Percentiles rank a stretch among this genome's conserved stretches.
These are phyloP conservation scores for Craniophora ligustri DNA, from an alignment of 2,888 invertebrate genomes.

Conservation along the genomic window DNA sequence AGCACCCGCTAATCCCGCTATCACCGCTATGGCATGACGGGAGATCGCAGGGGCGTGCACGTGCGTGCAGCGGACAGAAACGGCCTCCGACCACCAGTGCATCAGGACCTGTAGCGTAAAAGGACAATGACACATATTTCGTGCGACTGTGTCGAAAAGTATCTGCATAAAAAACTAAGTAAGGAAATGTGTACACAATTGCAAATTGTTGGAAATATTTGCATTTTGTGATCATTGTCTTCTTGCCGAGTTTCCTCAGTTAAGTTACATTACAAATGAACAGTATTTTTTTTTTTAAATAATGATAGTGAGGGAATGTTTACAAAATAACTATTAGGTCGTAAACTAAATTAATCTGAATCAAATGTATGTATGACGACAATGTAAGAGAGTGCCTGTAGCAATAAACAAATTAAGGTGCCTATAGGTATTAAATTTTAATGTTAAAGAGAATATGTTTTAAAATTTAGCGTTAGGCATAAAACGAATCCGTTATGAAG, in stretches of 20 bases:
- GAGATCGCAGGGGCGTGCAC: constrained; percentile 58
- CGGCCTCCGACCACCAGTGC: constrained; percentile 31
- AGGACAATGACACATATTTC: constrained; percentile 47
- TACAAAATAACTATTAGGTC: no score
- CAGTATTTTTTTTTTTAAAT: no score
- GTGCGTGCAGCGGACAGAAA: constrained; percentile 49
- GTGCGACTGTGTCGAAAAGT: constrained; percentile 19
- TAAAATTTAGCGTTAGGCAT: constrained; percentile 37
- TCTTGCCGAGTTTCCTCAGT: no score
- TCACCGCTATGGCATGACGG: constrained; percentile 65
- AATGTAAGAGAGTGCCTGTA: no score
- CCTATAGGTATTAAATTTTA: constrained; percentile 13
- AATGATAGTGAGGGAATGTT: no score
- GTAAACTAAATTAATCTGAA: no score
- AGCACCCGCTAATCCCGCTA: constrained; percentile 76
- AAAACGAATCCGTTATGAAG: constrained; percentile 75
- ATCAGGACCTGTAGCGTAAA: constrained; percentile 37
- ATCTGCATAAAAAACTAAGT: neutral
- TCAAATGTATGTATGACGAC: no score
- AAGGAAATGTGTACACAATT: neutral
- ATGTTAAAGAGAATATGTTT: constrained; percentile 22
- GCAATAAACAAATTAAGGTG: no score
- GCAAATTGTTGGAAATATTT: neutral
- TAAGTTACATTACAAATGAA: no score
- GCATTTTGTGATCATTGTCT: no score